A percentile compares a stretch with the other conserved stretches of the same genome.
These are phyloP conservation scores for Knipowitschia caucasica DNA, from an alignment of 2,797 vertebrate species.

Conservation along the genomic window DNA sequence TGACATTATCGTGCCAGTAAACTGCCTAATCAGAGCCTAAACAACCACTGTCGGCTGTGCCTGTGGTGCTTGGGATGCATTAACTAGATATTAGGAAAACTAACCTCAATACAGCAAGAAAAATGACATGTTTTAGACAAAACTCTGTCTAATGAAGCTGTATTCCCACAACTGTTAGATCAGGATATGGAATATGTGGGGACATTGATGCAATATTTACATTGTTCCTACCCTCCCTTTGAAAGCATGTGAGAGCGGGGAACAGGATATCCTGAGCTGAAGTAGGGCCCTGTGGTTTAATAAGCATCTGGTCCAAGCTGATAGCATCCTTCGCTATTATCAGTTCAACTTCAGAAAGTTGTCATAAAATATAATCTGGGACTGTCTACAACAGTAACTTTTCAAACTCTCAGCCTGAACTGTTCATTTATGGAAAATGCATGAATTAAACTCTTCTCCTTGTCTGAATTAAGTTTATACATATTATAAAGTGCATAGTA, in stretches of 20 bases:
- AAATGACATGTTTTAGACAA: no score
- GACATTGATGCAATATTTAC: constrained; percentile 35
- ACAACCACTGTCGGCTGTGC: not conserved
- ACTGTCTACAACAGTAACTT: no score
- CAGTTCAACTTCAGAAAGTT: not conserved
- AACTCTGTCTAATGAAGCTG: no score
- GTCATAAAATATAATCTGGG: not conserved
- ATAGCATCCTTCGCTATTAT: constrained; percentile 10
- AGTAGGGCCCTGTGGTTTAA: constrained; percentile 14
- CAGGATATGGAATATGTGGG: constrained; percentile 11
- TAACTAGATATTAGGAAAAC: not conserved
- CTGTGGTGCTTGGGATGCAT: not conserved
- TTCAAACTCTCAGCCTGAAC: no score
- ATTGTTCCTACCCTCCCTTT: constrained; percentile 27
- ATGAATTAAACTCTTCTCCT: no score
- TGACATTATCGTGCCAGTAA: not conserved
- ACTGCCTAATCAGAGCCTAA: not conserved
- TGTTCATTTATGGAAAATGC: no score
- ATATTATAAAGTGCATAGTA: no score
- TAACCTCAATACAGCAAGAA: no score
- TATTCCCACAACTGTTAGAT: no score
- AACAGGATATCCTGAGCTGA: constrained; percentile 53
- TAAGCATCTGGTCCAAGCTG: constrained; percentile 36
- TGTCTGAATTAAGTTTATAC: no score
- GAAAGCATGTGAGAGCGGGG: constrained; percentile 28